phyloP scores from a whole-genome alignment of 2,888 invertebrate genomes.

The Rhingia rostrata region DNA sequence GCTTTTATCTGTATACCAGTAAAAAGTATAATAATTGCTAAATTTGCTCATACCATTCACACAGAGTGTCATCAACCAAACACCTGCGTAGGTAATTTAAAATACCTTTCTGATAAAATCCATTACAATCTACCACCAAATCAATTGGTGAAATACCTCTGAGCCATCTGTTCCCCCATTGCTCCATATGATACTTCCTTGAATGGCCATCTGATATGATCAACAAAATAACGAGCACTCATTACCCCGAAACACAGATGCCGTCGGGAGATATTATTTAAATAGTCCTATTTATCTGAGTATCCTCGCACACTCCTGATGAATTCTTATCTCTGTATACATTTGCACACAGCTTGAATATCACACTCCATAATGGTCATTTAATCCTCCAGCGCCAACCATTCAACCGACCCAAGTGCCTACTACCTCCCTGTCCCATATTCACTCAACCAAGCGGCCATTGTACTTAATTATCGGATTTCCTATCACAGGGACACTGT shows the following conservation, averaged over 20 bases:
- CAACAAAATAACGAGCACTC: slow-evolving; percentile 5
- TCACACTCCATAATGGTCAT: slow-evolving; percentile 45
- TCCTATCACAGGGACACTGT: slow-evolving; percentile 30
- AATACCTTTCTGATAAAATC: no score
- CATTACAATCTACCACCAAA: no score
- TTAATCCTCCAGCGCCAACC: slow-evolving; percentile 22
- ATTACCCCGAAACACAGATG: slow-evolving; percentile 27
- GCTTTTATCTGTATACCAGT: no score
- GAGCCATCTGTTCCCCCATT: not conserved
- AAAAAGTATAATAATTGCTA: no score
- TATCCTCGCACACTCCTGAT: not conserved
- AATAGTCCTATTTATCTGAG: slow-evolving; percentile 25
- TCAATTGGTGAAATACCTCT: no score
- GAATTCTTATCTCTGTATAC: slow-evolving; percentile 34
- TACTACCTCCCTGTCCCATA: not conserved
- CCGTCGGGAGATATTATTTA: slow-evolving; percentile 13
- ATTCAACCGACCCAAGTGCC: not conserved
- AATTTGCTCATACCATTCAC: no score
- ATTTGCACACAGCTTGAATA: slow-evolving; percentile 35
- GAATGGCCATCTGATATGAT: slow-evolving; percentile 11
- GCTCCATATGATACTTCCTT: not conserved
- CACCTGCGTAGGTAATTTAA: no score
- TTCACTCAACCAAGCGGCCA: slow-evolving; percentile 36
- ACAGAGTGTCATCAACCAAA: no score
- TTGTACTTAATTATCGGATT: slow-evolving; percentile 57